Conservation (phyloP, 2,888 invertebrate species). For the Acleris literana region DNA sequence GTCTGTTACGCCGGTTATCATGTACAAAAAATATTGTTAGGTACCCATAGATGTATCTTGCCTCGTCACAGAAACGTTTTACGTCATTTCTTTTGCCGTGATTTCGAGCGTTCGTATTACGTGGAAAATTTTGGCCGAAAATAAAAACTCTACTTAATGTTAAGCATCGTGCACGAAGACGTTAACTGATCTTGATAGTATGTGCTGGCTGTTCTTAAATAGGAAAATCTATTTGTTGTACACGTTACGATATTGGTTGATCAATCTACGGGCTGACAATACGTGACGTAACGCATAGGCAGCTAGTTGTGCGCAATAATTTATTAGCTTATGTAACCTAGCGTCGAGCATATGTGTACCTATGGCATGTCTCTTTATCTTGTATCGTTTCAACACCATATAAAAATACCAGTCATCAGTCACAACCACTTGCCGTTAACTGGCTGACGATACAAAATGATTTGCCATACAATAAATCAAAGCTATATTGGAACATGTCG, state of each 20-base stretch:
- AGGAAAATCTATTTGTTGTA: conserved; percentile 6
- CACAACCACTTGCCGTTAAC: conserved; percentile 34
- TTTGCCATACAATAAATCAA: conserved; percentile 30
- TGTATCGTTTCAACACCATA: conserved; percentile 42
- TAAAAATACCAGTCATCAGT: conserved; percentile 41
- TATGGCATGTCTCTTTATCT: conserved; percentile 38
- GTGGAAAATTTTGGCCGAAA: conserved; percentile 3
- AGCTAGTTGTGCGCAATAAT: conserved; percentile 29
- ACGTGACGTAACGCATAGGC: conserved; percentile 22
- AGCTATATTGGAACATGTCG: conserved; percentile 4
- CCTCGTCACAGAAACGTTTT: conserved; percentile 17
- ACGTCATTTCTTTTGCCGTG: conserved; percentile 6
- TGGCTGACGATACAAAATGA: conserved; percentile 31
- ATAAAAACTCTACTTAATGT: not conserved
- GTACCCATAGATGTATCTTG: not conserved
- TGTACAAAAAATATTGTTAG: not conserved
- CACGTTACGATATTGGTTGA: conserved; percentile 13
- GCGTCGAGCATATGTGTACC: conserved; percentile 18
- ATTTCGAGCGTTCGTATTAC: not conserved
- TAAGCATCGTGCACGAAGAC: not conserved
- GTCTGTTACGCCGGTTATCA: conserved; percentile 8
- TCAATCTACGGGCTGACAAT: conserved; percentile 9
- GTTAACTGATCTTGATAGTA: not conserved
- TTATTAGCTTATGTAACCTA: conserved; percentile 30
- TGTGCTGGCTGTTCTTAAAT: not conserved